Percentiles rank a stretch among this genome's conserved stretches.
Conservation (phyloP, 2,888 invertebrate species). For the Drosophila kanekoi region DNA sequence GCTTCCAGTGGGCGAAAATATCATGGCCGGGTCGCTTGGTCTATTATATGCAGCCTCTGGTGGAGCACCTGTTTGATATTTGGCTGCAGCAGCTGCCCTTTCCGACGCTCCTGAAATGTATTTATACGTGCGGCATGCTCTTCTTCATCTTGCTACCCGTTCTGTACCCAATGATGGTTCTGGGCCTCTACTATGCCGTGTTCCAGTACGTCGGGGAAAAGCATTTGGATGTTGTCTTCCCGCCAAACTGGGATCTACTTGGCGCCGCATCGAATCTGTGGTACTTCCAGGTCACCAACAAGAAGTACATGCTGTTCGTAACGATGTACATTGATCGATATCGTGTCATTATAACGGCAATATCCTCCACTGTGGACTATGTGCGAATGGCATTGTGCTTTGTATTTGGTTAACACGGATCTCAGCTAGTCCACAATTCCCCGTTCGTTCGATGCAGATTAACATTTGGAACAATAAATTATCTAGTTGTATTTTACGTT, state of each 20-base stretch:
- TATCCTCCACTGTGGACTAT: slow-evolving; percentile 80
- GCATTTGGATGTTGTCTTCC: slow-evolving; percentile 48
- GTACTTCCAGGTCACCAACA: slow-evolving; percentile 61
- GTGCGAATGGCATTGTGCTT: slow-evolving; percentile 73
- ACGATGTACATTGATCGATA: slow-evolving; percentile 74
- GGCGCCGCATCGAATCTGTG: slow-evolving; percentile 48
- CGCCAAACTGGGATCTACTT: slow-evolving; percentile 58
- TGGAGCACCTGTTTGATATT: slow-evolving; percentile 65
- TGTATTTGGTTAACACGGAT: slow-evolving; percentile 30
- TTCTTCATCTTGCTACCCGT: slow-evolving; percentile 68
- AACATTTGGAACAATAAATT: slow-evolving; percentile 10
- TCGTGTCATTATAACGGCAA: slow-evolving; percentile 66
- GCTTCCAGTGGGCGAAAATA: slow-evolving; percentile 69
- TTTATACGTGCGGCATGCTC: slow-evolving; percentile 59
- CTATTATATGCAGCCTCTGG: slow-evolving; percentile 76
- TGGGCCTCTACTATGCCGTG: slow-evolving; percentile 62
- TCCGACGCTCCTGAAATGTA: slow-evolving; percentile 76
- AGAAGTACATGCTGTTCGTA: slow-evolving; percentile 61
- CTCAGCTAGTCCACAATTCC: neutral
- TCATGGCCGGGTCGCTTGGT: slow-evolving; percentile 60
- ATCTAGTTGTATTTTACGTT: neutral
- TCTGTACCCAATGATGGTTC: slow-evolving; percentile 54
- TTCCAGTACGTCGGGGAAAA: slow-evolving; percentile 68
- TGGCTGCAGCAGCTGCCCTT: slow-evolving; percentile 81
- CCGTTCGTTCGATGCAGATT: neutral